phyloP scores from a whole-genome alignment of 2,113 vertebrate species.

The Nothocercus julius region DNA sequence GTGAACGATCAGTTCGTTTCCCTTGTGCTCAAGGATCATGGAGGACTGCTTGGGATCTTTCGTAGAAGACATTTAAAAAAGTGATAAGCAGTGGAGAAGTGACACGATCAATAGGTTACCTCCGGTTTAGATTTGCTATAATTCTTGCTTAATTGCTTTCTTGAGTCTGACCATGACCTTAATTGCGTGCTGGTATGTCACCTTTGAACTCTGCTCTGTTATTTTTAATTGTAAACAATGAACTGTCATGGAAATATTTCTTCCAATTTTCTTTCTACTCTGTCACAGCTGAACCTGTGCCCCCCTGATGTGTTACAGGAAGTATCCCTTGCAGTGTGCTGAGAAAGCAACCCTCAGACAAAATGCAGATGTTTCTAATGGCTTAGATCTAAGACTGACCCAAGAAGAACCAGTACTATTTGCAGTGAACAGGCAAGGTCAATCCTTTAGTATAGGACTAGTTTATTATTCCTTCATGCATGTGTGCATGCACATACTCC shows the following conservation, averaged over 20 bases:
- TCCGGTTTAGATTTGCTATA: conserved; percentile 51
- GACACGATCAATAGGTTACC: conserved; percentile 31
- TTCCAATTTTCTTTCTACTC: background rate
- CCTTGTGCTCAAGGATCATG: no score
- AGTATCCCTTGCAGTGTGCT: background rate
- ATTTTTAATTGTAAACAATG: conserved; percentile 63
- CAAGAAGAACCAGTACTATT: background rate
- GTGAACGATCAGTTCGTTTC: no score
- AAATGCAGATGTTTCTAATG: background rate
- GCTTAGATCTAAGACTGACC: background rate
- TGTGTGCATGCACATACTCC: rapidly evolving
- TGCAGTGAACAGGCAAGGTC: background rate
- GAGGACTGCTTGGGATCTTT: background rate
- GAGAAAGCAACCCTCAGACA: background rate
- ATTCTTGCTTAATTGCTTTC: conserved; percentile 52
- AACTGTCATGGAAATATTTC: conserved; percentile 38
- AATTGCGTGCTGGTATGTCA: conserved; percentile 46
- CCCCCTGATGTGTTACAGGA: background rate
- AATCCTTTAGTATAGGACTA: background rate
- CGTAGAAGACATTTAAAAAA: background rate
- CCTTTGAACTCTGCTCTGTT: conserved; percentile 59
- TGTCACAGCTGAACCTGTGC: background rate
- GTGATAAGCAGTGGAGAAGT: conserved; percentile 3
- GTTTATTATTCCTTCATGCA: background rate
- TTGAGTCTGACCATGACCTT: conserved; percentile 15